These are phyloP conservation scores for Eupsittula cactorum DNA, from an alignment of 2,113 vertebrate genomes.

Conservation along the genomic window DNA sequence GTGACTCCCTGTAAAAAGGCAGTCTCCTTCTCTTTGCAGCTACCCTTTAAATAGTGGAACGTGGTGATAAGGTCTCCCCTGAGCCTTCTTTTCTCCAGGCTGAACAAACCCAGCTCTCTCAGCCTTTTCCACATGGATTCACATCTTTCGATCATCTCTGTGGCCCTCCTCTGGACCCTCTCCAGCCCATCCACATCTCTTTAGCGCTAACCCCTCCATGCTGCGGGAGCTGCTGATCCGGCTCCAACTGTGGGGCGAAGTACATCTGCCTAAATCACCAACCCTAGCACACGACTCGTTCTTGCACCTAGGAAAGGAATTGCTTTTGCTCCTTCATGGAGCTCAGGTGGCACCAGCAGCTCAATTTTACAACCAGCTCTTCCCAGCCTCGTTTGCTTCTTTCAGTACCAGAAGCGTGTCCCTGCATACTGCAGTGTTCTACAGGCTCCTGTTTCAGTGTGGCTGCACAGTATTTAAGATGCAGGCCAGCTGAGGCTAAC, in stretches of 20 bases:
- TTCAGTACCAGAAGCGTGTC: background rate
- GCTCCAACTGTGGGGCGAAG: background rate
- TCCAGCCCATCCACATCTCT: background rate
- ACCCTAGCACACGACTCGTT: background rate
- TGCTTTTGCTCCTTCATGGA: background rate
- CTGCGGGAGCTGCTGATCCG: accelerated
- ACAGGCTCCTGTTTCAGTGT: background rate
- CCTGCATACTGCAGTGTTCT: background rate
- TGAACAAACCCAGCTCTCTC: background rate
- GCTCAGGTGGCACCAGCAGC: background rate
- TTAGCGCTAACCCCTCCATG: background rate
- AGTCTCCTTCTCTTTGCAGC: too few relatives aligned
- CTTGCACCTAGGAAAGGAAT: background rate
- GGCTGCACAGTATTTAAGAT: background rate
- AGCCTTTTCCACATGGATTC: background rate
- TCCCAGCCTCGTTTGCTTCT: background rate
- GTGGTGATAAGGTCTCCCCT: too few relatives aligned
- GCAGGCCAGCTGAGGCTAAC: background rate
- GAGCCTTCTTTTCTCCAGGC: background rate
- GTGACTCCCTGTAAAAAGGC: too few relatives aligned
- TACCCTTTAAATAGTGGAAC: too few relatives aligned
- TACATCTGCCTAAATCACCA: background rate
- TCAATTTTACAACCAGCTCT: background rate
- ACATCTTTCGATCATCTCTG: background rate
- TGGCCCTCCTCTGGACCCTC: background rate